A percentile compares a stretch with the other conserved stretches of the same genome.
Evolutionary conservation across 1,140 invertebrate genomes (phyloP).

Genomic region (Drosophila mayri): DNA sequence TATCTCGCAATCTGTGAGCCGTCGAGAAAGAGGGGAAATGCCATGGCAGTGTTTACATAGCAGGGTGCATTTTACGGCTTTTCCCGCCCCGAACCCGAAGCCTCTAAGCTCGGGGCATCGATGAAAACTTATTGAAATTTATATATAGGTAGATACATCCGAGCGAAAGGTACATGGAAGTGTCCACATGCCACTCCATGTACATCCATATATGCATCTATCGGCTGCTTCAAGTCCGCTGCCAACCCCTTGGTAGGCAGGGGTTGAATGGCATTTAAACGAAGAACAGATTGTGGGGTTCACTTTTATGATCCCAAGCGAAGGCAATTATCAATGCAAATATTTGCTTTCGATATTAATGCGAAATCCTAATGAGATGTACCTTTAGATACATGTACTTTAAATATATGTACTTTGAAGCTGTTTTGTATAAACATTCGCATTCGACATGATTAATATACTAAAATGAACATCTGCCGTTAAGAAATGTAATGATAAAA

Average conservation of each 20-base stretch:
- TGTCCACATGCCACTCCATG: constrained; percentile 14
- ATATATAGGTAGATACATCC: constrained; percentile 30
- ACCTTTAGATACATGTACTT: not conserved
- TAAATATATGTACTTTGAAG: not conserved
- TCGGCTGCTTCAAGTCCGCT: constrained; percentile 1
- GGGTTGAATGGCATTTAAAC: constrained; percentile 49
- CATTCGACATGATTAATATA: not conserved
- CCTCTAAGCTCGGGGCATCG: constrained; percentile 36
- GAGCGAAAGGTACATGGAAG: constrained; percentile 7
- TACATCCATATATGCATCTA: constrained; percentile 33
- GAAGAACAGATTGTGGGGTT: constrained; percentile 30
- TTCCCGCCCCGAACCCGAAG: constrained; percentile 32
- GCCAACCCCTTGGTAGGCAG: constrained; percentile 42
- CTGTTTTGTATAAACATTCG: not conserved
- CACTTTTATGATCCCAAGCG: constrained; percentile 21
- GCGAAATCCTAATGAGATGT: constrained; percentile 15
- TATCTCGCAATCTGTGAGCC: constrained; percentile 62
- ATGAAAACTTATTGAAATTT: constrained; percentile 51
- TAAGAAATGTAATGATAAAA: too few species aligned
- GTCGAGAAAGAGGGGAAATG: constrained; percentile 58
- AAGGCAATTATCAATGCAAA: constrained; percentile 48
- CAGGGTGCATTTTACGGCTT: constrained; percentile 73
- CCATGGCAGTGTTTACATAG: constrained; percentile 68
- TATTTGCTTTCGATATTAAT: constrained; percentile 32
- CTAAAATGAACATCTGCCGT: not conserved